Evolutionary conservation across 2,888 invertebrate species (phyloP).

Genomic region (Ptychoptera contaminata): DNA sequence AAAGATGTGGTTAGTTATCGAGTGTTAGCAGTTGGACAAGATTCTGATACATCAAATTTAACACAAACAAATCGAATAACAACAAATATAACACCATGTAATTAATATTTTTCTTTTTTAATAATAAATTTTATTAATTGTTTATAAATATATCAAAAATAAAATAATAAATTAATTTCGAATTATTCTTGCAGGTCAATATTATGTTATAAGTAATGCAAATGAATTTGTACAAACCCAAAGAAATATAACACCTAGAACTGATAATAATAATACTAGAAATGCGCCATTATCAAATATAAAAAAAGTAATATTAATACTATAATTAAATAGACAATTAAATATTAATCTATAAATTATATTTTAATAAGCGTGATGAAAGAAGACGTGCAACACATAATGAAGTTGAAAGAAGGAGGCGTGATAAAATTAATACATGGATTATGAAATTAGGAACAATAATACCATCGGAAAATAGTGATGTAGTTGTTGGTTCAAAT

Average conservation of each 20-base stretch:
- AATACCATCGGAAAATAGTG: constrained; percentile 44
- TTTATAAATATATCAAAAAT: background rate
- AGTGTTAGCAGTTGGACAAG: background rate
- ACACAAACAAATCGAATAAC: constrained; percentile 1
- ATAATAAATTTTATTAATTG: background rate
- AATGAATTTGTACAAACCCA: constrained; percentile 1
- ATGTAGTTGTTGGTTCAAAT: background rate
- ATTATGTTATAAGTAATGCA: constrained; percentile 4
- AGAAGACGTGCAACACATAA: constrained; percentile 84
- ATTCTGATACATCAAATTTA: background rate
- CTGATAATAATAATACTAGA: background rate
- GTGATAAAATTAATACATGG: constrained; percentile 97
- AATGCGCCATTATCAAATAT: background rate
- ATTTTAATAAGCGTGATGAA: constrained; percentile 52
- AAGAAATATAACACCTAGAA: constrained; percentile 1
- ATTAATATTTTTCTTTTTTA: background rate
- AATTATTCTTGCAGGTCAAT: background rate
- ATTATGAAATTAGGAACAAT: constrained; percentile 83
- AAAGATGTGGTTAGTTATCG: background rate
- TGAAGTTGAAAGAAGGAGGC: constrained; percentile 81
- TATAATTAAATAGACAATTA: background rate
- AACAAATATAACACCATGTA: constrained; percentile 3
- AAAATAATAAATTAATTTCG: no score
- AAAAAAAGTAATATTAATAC: background rate
- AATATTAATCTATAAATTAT: background rate